Evolutionary conservation across 2,113 vertebrate species (phyloP), one percentile per base, ranked within the genome.

Genomic region (Zeus faber): DNA sequence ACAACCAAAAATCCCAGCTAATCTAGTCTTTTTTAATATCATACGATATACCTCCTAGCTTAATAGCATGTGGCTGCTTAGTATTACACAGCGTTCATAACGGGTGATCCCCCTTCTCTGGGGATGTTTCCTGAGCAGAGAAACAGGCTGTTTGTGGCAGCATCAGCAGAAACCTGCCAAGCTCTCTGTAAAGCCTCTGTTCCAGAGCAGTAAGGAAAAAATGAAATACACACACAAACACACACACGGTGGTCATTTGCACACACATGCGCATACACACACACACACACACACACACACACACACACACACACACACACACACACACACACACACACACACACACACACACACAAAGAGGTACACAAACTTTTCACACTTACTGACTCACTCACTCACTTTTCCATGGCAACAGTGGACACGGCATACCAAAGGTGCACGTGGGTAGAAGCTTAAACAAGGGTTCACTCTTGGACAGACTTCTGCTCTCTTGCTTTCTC

Each of bases 321-420:
- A 59, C 68, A 20, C 37, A 44, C 52, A 59, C 21, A 79, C 65
- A 54, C 72, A 20, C 35, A 20, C 37, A 44, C 52, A 59, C 21
- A 79, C 65, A 54, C 72, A 20, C 35, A 49, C 49, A 58, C 62
- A 41, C 57, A 53, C 62, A 14, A 4, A 11, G 21, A 11, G 41
- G 20, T 44, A 9, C 20, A 3, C 18, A 44, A 21, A 9, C 8
- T 23, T 18, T 13, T 44, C 41, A 9, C 41, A 21, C 41, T 74
- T 66, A 54, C 69, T 80, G 48, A 58, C 67, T 74, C 58, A 60
- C 47, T 4, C 57, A 11, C 64, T 72, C 62, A 59, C 68, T 81
- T 81, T 77, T 74, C 85, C 85, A 85, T 87, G 82, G 85, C 83
- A 87, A 87, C 85, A 83, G 78, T 79, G 70, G 75, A 80, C 75